These are phyloP conservation scores for Chydorus sphaericus DNA, from an alignment of 2,888 invertebrate genomes.

Conservation along the genomic window DNA sequence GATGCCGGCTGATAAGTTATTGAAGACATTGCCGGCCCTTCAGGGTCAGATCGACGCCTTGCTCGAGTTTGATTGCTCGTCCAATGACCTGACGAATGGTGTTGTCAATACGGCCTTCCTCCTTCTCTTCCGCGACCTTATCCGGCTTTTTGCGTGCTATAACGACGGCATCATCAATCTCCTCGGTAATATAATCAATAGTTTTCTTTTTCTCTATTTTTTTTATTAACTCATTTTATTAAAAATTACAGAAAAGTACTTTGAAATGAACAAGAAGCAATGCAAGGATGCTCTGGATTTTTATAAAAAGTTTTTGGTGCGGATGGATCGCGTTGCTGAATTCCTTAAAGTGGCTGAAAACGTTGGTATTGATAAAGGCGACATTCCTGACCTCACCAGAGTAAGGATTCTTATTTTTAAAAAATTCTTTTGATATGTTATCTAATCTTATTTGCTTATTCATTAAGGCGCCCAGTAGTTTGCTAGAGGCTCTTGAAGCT, in stretches of 20 bases:
- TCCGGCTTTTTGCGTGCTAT: slow-evolving; percentile 96
- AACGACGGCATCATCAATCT: slow-evolving; percentile 99
- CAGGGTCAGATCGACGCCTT: slow-evolving; percentile 90
- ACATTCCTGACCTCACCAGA: slow-evolving; percentile 42
- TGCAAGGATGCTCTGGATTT: slow-evolving; percentile 93
- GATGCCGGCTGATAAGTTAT: slow-evolving; percentile 92
- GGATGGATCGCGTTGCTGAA: slow-evolving; percentile 97
- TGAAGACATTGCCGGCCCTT: slow-evolving; percentile 89
- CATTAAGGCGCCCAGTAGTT: slow-evolving; percentile 72
- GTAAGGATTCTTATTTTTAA: slow-evolving; percentile 23
- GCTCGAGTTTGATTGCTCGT: slow-evolving; percentile 91
- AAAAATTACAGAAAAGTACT: slow-evolving; percentile 71
- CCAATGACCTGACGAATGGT: slow-evolving; percentile 93
- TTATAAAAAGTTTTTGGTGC: slow-evolving; percentile 94
- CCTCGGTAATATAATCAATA: slow-evolving; percentile 40
- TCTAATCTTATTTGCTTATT: slow-evolving; percentile 2
- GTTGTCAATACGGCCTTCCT: slow-evolving; percentile 99
- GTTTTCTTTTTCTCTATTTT: background rate
- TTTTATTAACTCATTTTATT: background rate
- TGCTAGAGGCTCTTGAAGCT: slow-evolving; percentile 90
- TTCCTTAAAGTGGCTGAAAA: slow-evolving; percentile 65
- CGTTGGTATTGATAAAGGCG: slow-evolving; percentile 41
- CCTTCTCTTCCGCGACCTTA: slow-evolving; percentile 96
- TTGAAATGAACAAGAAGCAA: slow-evolving; percentile 99
- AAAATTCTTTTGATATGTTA: background rate